phyloP scores from a whole-genome alignment of 2,797 vertebrate species.

The Galagoides demidoff region DNA sequence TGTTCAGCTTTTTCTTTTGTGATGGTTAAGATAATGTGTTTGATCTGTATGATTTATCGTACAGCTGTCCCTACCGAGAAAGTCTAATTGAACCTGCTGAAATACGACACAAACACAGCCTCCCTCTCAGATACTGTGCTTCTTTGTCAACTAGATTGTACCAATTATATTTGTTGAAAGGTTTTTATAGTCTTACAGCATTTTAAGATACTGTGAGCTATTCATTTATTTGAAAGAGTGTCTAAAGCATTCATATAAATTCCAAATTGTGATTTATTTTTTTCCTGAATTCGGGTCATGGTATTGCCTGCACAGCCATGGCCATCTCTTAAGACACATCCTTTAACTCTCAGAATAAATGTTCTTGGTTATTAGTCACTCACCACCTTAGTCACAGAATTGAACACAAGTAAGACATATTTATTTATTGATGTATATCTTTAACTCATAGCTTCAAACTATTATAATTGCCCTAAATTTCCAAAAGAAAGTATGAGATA shows the following conservation, averaged over 20 bases:
- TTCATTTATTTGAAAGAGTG: constrained; percentile 59
- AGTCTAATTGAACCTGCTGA: constrained; percentile 93
- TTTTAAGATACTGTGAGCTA: constrained; percentile 55
- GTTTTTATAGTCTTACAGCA: constrained; percentile 73
- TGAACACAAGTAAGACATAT: constrained; percentile 6
- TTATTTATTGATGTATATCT: constrained; percentile 53
- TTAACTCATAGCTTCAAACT: constrained; percentile 39
- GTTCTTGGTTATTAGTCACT: constrained; percentile 42
- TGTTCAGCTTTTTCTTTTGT: constrained; percentile 82
- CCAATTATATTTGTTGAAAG: constrained; percentile 88
- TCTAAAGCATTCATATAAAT: constrained; percentile 74
- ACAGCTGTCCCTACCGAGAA: constrained; percentile 91
- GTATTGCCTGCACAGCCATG: neutral
- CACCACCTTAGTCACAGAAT: neutral
- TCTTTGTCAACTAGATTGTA: constrained; percentile 77
- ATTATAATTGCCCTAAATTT: constrained; percentile 47
- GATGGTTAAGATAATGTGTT: constrained; percentile 87
- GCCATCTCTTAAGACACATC: neutral
- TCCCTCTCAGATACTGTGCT: constrained; percentile 73
- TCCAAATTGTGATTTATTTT: constrained; percentile 60
- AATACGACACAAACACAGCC: constrained; percentile 87
- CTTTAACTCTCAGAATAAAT: constrained; percentile 35
- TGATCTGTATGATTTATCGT: constrained; percentile 95
- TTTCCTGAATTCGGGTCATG: constrained; percentile 39
- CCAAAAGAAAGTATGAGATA: constrained; percentile 16